Percentiles rank a stretch among this genome's conserved stretches.
Conservation (phyloP, 2,113 vertebrate genomes). For the Opisthocomus hoazin region DNA sequence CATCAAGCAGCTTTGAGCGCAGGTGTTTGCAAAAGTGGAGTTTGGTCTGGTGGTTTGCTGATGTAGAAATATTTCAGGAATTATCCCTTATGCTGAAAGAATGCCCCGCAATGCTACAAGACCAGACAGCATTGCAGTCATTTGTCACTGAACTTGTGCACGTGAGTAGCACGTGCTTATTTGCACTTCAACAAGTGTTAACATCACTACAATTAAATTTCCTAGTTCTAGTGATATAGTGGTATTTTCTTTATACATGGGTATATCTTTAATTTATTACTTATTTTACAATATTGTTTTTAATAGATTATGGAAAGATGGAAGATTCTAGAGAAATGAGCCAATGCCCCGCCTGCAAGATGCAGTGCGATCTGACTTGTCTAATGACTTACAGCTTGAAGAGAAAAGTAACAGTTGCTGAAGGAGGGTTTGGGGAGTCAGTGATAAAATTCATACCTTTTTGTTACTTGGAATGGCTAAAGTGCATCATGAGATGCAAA, state of each 20-base stretch:
- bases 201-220: not conserved
- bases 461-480: not conserved
- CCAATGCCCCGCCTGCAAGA: not conserved
- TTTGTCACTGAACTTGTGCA: not conserved
- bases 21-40: not conserved
- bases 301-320: not conserved
- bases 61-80: not conserved
- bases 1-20: not conserved
- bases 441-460: not conserved
- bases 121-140: not conserved
- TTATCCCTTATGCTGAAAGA: not conserved
- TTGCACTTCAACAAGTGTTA: not conserved
- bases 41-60: not conserved
- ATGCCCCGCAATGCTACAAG: not conserved
- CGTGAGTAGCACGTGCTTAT: rapidly evolving
- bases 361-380: not conserved
- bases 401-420: not conserved
- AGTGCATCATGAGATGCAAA: not conserved
- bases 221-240: not conserved
- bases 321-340: not conserved
- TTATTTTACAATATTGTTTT: not conserved
- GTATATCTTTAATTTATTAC: not conserved
- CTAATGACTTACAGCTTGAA: not conserved
- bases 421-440: not conserved
- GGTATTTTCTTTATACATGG: not conserved